Evolutionary conservation across 2,797 vertebrate species (phyloP).

Genomic region (Bradypodion pumilum): DNA sequence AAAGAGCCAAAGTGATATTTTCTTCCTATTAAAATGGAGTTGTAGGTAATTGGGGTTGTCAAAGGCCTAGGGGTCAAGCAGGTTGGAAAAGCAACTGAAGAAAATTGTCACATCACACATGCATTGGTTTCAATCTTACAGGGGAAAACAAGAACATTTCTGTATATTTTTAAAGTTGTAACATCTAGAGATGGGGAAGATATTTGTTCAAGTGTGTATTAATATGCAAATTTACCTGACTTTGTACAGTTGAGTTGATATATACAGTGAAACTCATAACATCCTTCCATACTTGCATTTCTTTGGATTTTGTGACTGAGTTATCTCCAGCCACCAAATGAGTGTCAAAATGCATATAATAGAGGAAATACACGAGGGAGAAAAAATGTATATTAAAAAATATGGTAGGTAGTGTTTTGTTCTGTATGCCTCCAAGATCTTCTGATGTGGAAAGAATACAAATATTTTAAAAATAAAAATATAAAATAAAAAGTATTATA

Average conservation of each 20-base stretch:
- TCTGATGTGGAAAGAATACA: no score
- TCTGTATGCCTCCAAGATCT: no score
- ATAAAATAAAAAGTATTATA: no score
- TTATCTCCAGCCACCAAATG: no score
- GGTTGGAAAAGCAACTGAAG: not conserved
- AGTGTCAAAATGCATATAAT: no score
- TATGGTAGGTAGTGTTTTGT: no score
- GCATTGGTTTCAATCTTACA: no score
- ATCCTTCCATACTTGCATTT: not conserved
- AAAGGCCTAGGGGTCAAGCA: not conserved
- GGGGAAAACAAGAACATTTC: not conserved
- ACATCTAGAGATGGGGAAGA: not conserved
- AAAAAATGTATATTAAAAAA: no score
- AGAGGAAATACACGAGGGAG: no score
- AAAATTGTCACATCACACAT: not conserved
- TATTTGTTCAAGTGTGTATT: not conserved
- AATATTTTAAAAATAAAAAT: no score
- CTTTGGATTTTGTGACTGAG: not conserved
- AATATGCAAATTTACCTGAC: not conserved
- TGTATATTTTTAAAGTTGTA: not conserved
- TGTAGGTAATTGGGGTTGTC: conserved; percentile 4
- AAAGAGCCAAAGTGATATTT: not conserved
- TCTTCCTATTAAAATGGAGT: not conserved
- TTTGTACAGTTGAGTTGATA: not conserved
- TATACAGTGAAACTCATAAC: not conserved